Evolutionary conservation across 1,140 invertebrate species (phyloP).

Genomic region (Habropoda laboriosa): DNA sequence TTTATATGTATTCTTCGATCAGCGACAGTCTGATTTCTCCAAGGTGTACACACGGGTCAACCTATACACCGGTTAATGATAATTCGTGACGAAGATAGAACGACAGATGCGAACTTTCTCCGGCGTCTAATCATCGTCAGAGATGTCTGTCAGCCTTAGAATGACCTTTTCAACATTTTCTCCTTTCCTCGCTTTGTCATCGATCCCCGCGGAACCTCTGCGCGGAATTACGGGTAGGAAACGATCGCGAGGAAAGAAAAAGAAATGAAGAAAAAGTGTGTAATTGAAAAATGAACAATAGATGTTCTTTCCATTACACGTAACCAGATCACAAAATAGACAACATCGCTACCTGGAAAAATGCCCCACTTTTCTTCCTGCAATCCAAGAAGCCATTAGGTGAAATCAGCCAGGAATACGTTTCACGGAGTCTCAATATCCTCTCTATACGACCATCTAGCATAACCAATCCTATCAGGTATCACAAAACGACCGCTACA

Average conservation of each 20-base stretch:
- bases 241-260: no score
- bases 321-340: no score
- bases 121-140: neutral
- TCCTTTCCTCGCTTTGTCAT: no score
- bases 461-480: neutral
- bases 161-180: constrained; percentile 41
- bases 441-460: neutral
- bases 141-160: no score
- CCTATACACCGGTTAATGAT: neutral
- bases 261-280: no score
- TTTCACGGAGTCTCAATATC: neutral
- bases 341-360: no score
- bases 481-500: neutral
- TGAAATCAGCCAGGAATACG: neutral
- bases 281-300: no score
- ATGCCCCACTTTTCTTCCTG: neutral
- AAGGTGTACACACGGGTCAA: neutral
- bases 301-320: no score
- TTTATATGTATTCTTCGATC: neutral
- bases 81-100: constrained; percentile 6
- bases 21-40: neutral
- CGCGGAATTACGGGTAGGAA: no score
- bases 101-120: constrained; percentile 49
- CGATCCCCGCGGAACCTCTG: no score
- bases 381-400: neutral